Base-by-base conservation (phyloP, 2,113 vertebrate genomes). In the Melanerpes formicivorus region DNA sequence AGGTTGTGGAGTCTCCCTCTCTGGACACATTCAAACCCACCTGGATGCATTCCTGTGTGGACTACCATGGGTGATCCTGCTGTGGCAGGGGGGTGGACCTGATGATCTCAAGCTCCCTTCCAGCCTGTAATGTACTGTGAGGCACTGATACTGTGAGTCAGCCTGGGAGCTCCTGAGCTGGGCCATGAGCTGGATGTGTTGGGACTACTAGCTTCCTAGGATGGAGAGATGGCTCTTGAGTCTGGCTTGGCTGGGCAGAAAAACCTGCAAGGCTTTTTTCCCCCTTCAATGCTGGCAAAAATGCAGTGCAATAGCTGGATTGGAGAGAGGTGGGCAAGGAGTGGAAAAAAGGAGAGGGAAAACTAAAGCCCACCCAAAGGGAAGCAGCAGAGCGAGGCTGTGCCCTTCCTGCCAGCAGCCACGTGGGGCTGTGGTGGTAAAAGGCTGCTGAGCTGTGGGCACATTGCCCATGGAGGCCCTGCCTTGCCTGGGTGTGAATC, bases 401-500 rank as follows among this genome's bases (percentile, higher is more conserved):
- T 67, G 78, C 66, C 82, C 56, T 81, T 94, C 78, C 79, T 91
- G 70, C 70, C 0, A 0, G 65, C 21, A 7, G 46, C 79, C 37
- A 6, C 5, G 12, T 78, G 88, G 80, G 56, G 48, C 58, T 5
- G 0, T 0, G 30, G 69, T 52, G 69, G 27, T 0, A 5, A 11
- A 88, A 46, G 3, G 1, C 30, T 0, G 0, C 59, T 15, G 62
- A 54, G 62, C 80, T 58, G 71, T 5, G 16, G 52, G 29, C 72
- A 27, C 1, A 0, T 48, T 6, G 18, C 69, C 69, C 3, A 3
- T 4, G 9, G 54, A 80, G 69, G 30, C 70, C 32, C 32, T 58
- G 81, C 62, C 74, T 69, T 58, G 69, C 50, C 64, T 30, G 1
- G 1, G 8, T 29, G 3, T 3, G 18, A 84, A 69, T 66, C 60